Base-by-base conservation (phyloP, 2,888 invertebrate species). In the Stegana nigrithorax region DNA sequence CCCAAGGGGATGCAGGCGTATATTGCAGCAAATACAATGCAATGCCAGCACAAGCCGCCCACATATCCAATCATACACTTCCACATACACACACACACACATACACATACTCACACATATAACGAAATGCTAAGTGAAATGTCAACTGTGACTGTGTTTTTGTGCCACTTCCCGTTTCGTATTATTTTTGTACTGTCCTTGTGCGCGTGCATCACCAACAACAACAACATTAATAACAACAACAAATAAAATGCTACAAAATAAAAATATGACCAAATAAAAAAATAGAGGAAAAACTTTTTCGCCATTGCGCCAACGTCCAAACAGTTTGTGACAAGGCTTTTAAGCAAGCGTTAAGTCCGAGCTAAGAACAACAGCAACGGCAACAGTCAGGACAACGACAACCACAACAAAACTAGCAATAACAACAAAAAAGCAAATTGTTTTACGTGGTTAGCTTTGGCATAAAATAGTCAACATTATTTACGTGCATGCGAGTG, bases 81-180 rank as follows among this genome's bases (percentile, higher is more conserved):
- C n/a, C n/a, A n/a, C n/a, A 14, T 39, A n/a, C 47, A 53, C 44
- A 29, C 5, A 42, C 57, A 47, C 32, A 32, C 47, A 44, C 39
- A 55, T 42, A 17, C 25, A 47, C 14, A 58, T 14, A 17, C 23
- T 29, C 39, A n/a, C n/a, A n/a, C n/a, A n/a, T n/a, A 14, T 4
- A 17, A 26, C 53, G 53, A n/a, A n/a, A n/a, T n/a, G 45, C 63
- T 72, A 73, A 73, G 73, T 72, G 69, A 77, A 75, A 77, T 75
- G 78, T 71, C 78, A 75, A 70, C 68, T 64, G 61, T 67, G 39
- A 17, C n/a, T 64, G 64, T 63, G 63, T 65, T 59, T 71, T 14
- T 62, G 42, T 64, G 44, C n/a, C n/a, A n/a, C n/a, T n/a, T n/a
- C n/a, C n/a, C n/a, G n/a, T n/a, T n/a, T n/a, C n/a, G n/a, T n/a